These are phyloP conservation scores for Agapornis roseicollis DNA, from an alignment of 2,113 vertebrate species.

Conservation along the genomic window DNA sequence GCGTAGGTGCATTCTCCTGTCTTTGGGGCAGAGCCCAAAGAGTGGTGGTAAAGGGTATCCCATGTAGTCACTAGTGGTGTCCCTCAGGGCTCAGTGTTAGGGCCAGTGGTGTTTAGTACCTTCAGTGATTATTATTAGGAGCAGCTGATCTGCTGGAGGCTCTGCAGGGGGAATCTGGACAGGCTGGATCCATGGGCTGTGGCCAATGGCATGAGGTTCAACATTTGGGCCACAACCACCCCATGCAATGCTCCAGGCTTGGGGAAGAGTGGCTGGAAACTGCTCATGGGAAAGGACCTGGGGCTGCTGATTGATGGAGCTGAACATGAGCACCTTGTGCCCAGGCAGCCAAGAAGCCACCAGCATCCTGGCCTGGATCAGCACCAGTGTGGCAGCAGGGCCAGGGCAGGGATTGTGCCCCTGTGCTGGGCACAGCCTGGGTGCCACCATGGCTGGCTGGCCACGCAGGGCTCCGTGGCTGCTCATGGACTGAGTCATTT, in stretches of 20 bases:
- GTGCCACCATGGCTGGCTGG: accelerated
- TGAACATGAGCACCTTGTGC: too few species aligned
- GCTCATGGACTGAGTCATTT: neutral
- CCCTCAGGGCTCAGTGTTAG: neutral
- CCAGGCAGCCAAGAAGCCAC: too few species aligned
- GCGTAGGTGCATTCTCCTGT: neutral
- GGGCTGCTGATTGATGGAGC: too few species aligned
- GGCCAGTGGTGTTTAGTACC: neutral
- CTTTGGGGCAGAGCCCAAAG: neutral
- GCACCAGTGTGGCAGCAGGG: too few species aligned
- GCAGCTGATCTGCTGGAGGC: neutral
- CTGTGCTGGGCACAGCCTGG: too few species aligned
- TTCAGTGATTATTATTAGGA: neutral
- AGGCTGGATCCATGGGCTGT: neutral
- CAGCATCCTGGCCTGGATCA: too few species aligned
- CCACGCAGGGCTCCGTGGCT: neutral
- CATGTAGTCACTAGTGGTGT: neutral
- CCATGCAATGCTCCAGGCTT: neutral
- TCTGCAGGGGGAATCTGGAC: neutral
- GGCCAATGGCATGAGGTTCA: neutral
- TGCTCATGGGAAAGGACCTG: too few species aligned
- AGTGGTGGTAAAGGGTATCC: too few species aligned
- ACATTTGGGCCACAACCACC: neutral
- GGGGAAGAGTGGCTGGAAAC: neutral
- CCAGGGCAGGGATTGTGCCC: too few species aligned